A percentile compares a stretch with the other conserved stretches of the same genome.
Conservation (phyloP, 2,797 vertebrate genomes). For the Argyrosomus regius region DNA sequence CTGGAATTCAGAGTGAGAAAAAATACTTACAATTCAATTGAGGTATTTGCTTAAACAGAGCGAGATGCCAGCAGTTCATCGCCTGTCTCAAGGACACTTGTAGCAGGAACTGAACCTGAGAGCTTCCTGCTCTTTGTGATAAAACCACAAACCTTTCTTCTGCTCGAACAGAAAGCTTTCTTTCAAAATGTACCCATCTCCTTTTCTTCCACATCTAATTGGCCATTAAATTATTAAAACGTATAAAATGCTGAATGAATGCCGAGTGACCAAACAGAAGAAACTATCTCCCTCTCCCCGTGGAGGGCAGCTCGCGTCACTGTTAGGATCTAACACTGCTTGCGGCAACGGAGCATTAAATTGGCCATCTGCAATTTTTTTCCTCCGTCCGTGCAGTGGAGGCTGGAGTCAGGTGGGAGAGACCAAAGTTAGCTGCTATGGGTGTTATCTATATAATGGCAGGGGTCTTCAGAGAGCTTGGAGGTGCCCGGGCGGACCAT, state of each 20-base stretch:
- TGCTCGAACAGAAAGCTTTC: conserved; percentile 20
- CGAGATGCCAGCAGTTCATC: background rate
- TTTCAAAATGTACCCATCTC: conserved; percentile 36
- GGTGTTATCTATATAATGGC: conserved; percentile 64
- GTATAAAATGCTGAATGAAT: conserved; percentile 54
- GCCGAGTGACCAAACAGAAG: conserved; percentile 47
- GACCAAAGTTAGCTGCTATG: conserved; percentile 35
- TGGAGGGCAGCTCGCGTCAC: conserved; percentile 51
- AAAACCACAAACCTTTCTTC: conserved; percentile 15
- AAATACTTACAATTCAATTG: no score
- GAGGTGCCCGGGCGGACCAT: conserved; percentile 28
- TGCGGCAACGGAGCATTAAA: conserved; percentile 72
- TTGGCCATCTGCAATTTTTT: conserved; percentile 72
- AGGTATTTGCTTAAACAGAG: background rate
- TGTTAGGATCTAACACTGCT: conserved; percentile 60
- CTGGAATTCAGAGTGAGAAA: no score
- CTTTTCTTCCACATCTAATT: conserved; percentile 63
- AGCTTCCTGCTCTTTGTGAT: conserved; percentile 20
- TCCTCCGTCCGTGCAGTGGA: conserved; percentile 27
- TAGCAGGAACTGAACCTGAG: background rate
- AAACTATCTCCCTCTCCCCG: conserved; percentile 25
- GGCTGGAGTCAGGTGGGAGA: conserved; percentile 9
- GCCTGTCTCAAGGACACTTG: background rate
- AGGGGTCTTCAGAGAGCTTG: conserved; percentile 51
- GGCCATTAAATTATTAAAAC: conserved; percentile 71